These are phyloP conservation scores for Synanthedon andrenaeformis DNA, from an alignment of 2,888 invertebrate genomes.

Conservation along the genomic window DNA sequence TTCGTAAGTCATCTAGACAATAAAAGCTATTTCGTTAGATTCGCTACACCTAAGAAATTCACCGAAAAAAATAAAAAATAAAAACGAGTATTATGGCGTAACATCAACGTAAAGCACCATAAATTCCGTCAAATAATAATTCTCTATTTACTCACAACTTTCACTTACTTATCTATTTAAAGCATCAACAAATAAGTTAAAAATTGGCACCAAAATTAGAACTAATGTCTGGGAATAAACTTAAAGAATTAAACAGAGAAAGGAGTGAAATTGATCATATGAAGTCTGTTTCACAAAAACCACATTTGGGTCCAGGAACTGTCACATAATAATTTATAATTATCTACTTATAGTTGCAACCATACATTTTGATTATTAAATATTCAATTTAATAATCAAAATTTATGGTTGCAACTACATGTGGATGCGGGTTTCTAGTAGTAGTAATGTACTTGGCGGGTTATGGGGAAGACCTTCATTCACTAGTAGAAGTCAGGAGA, in stretches of 20 bases:
- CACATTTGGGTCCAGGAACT: too few relatives aligned
- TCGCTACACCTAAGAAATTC: slow-evolving; percentile 10
- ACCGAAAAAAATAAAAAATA: neutral
- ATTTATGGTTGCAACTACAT: too few relatives aligned
- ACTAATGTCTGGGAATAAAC: slow-evolving; percentile 13
- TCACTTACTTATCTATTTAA: slow-evolving; percentile 50
- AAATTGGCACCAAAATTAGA: slow-evolving; percentile 56
- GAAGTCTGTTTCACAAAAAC: too few relatives aligned
- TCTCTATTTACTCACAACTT: slow-evolving; percentile 56
- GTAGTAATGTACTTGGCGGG: too few relatives aligned
- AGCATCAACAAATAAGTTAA: slow-evolving; percentile 45
- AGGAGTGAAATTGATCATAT: too few relatives aligned
- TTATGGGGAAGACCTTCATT: too few relatives aligned
- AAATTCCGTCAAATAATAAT: slow-evolving; percentile 39
- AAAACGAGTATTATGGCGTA: neutral
- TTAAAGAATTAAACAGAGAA: slow-evolving; percentile 5
- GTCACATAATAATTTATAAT: too few relatives aligned
- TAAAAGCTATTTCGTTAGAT: slow-evolving; percentile 16
- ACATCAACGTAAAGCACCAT: slow-evolving; percentile 43
- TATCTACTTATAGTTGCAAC: too few relatives aligned
- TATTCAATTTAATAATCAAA: too few relatives aligned
- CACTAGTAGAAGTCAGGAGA: too few relatives aligned
- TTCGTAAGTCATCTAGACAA: slow-evolving; percentile 16
- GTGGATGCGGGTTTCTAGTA: too few relatives aligned
- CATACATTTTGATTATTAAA: too few relatives aligned